Percentiles rank a stretch among this genome's conserved stretches.
Conservation (phyloP, 2,113 vertebrate genomes). For the Nestor notabilis region DNA sequence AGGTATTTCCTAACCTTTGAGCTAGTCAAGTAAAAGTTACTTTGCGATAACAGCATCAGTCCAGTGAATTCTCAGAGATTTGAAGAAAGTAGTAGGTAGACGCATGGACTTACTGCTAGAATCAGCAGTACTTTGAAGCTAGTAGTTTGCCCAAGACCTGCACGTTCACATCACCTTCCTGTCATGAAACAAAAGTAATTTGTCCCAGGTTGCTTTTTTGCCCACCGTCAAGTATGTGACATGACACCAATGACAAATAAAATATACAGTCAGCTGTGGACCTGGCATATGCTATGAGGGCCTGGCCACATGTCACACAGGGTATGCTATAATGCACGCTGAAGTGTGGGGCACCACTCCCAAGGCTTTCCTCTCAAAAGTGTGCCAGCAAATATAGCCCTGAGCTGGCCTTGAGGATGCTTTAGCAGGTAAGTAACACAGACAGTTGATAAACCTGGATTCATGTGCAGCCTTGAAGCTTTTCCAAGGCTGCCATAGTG, state of each 20-base stretch:
- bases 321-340: background rate
- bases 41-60: background rate
- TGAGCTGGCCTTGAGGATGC: slow-evolving; percentile 22
- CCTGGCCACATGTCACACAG: rapidly evolving
- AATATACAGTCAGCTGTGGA: background rate
- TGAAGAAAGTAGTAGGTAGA: background rate
- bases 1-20: background rate
- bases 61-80: background rate
- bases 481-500: background rate
- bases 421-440: slow-evolving; percentile 1
- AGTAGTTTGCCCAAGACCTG: background rate
- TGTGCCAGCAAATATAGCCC: background rate
- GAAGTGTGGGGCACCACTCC: background rate
- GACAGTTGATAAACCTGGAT: background rate
- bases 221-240: background rate
- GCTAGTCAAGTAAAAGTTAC: background rate
- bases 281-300: background rate
- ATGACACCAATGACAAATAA: background rate
- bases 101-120: background rate
- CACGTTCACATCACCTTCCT: rapidly evolving
- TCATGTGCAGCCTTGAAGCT: background rate
- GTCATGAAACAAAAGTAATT: background rate
- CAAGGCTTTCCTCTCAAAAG: background rate
- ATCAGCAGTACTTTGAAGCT: background rate
- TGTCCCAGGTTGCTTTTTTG: background rate